Conservation (phyloP, 2,113 vertebrate species). For the Solenodon paradoxus region DNA sequence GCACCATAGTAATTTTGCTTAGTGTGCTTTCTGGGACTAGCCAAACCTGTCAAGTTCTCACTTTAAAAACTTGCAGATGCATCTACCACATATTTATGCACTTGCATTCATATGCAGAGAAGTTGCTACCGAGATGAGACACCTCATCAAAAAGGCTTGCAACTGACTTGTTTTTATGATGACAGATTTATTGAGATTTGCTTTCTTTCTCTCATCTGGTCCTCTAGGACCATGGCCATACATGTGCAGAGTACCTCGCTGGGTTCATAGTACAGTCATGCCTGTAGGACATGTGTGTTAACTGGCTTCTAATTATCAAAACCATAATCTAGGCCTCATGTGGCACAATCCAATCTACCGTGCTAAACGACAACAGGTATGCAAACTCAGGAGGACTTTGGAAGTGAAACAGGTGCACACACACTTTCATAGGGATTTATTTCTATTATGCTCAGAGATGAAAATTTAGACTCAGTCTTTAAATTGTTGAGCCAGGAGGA, state of each 20-base stretch:
- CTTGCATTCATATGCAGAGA: constrained; percentile 46
- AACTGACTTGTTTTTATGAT: not conserved
- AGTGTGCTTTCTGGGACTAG: constrained; percentile 59
- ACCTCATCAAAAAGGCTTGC: not conserved
- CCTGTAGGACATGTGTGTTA: not conserved
- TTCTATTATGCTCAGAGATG: constrained; percentile 46
- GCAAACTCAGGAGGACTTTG: not conserved
- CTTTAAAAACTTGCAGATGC: constrained; percentile 59
- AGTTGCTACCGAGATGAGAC: constrained; percentile 6
- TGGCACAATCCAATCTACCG: not conserved
- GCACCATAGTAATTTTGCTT: constrained; percentile 49
- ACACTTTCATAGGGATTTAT: constrained; percentile 53
- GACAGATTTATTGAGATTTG: not conserved
- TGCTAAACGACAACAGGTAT: not conserved
- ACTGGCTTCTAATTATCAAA: not conserved
- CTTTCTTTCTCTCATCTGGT: not conserved
- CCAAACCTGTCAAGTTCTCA: constrained; percentile 64
- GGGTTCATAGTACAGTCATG: not conserved
- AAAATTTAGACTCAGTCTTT: constrained; percentile 48
- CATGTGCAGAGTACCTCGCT: not conserved
- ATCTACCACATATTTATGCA: constrained; percentile 16
- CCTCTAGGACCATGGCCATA: not conserved
- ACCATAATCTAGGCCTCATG: not conserved
- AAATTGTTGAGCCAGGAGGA: constrained; percentile 38
- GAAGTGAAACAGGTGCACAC: constrained; percentile 43